Evolutionary conservation across 2,113 vertebrate genomes (phyloP).

Genomic region (Saguinus midas): DNA sequence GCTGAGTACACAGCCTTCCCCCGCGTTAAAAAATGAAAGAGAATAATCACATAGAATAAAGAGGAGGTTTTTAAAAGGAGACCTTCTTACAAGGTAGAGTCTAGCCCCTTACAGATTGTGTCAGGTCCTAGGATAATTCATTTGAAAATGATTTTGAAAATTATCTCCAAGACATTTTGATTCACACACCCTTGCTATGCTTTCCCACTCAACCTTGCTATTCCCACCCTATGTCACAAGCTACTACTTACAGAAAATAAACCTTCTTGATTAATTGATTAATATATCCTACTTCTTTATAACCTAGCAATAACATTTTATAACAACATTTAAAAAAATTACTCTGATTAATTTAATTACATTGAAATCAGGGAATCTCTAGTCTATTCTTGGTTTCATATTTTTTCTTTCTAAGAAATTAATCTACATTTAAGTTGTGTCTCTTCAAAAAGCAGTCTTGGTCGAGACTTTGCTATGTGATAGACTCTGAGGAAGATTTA

Average conservation of each 20-base stretch:
- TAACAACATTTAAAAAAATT: neutral
- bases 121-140: neutral
- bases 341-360: neutral
- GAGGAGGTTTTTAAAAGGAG: neutral
- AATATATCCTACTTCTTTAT: neutral
- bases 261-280: neutral
- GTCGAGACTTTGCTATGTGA: neutral
- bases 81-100: neutral
- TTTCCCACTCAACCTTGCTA: neutral
- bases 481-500: neutral
- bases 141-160: neutral
- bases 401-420: neutral
- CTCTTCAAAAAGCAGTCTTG: neutral
- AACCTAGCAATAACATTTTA: neutral
- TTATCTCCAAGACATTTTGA: neutral
- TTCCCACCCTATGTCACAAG: neutral
- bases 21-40: neutral
- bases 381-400: neutral
- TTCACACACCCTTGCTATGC: neutral
- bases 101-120: rapidly evolving
- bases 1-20: no score
- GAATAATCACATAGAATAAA: neutral
- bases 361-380: neutral
- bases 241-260: neutral
- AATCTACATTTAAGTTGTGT: neutral